Evolutionary conservation across 2,797 vertebrate species (phyloP), one percentile per base, ranked within the genome.

Genomic region (Thalassophryne amazonica): DNA sequence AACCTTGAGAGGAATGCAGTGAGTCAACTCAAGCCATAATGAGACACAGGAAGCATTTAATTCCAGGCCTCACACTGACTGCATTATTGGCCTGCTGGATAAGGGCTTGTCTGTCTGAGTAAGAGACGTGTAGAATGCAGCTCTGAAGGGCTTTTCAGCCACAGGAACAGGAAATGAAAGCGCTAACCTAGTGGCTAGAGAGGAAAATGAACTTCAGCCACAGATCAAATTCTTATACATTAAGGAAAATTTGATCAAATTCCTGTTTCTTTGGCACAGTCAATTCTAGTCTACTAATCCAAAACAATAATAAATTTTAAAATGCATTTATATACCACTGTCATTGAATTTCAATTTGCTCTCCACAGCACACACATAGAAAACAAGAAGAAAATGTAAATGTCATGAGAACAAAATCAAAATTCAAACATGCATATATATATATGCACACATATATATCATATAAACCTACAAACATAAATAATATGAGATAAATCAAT

Each of bases 1-100:
- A 86, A 86, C 82, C 81, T 80, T 79, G 67, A 69, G 70, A 84
- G 81, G 82, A 86, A 82, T 82, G 82, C 77, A 75, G 49, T 68
- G 82, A 87, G 83, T 84, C 83, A 80, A 85, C 74, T 69, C 41
- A 17, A 72, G 76, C 79, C 72, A 78, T 77, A 79, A 78, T 88
- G 80, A 82, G 74, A 87, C 86, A 86, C 82, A 88, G 86, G 86
- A 88, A 87, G 81, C 84, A 34, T 88, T 88, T 86, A 68, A 88
- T 85, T 83, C 84, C 75, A 45, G 8, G 80, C 62, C 73, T 78
- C 80, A 88, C 87, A 89, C 82, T 84, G 84, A 71, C 79, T 63
- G 83, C 84, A 83, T 88, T 89, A 87, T 85, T 74, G 65, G 75
- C 39, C 75, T 15, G 60, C 58, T 50, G 83, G 82, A 88, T 86